Evolutionary conservation across 2,797 vertebrate species (phyloP).

Genomic region (Lateolabrax maculatus): DNA sequence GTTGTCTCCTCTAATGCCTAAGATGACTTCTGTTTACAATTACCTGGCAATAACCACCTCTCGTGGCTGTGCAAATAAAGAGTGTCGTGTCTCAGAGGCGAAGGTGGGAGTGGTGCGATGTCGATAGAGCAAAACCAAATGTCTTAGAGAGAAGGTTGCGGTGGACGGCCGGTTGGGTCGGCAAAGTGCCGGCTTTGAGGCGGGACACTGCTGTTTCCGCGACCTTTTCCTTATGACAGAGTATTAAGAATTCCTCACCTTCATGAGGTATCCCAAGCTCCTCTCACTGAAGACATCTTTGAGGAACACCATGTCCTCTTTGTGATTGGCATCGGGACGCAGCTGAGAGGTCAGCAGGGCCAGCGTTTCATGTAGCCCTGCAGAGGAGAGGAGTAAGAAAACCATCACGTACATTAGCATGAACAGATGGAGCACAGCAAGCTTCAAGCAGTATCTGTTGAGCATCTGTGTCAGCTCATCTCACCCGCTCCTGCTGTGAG

Average conservation of each 20-base stretch:
- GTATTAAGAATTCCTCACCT: conserved; percentile 89
- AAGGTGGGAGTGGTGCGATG: no score
- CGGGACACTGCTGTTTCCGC: not conserved
- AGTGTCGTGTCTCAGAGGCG: no score
- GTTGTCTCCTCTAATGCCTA: no score
- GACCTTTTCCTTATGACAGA: no score
- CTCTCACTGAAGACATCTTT: conserved; percentile 95
- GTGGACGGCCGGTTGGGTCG: not conserved
- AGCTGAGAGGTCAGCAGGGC: conserved; percentile 96
- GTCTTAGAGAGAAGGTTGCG: no score
- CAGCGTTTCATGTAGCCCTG: conserved; percentile 95
- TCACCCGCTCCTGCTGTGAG: conserved; percentile 94
- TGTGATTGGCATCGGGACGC: conserved; percentile 94
- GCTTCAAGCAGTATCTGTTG: conserved; percentile 9
- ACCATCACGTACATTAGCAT: conserved; percentile 4
- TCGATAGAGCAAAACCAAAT: no score
- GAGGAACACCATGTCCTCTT: conserved; percentile 96
- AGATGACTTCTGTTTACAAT: no score
- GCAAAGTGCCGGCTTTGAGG: no score
- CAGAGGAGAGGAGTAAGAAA: not conserved
- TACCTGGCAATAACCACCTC: no score
- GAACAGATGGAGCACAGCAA: conserved; percentile 57
- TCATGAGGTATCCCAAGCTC: conserved; percentile 94
- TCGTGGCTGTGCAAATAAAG: no score
- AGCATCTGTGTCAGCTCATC: conserved; percentile 34